Conservation (phyloP, 2,888 invertebrate genomes). For the Leucania comma region DNA sequence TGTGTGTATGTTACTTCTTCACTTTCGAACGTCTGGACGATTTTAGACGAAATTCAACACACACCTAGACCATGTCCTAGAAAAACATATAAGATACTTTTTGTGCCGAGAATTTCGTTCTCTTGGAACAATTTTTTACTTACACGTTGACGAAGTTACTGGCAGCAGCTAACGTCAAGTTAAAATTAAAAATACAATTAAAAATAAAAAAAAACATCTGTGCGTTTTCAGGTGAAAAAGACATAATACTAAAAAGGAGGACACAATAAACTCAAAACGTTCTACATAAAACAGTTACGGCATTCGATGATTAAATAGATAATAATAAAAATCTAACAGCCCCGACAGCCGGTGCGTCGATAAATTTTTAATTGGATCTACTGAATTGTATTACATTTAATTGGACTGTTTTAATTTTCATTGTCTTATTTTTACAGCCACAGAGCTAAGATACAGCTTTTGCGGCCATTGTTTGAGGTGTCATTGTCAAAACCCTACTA, state of each 20-base stretch:
- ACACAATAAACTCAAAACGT: conserved; percentile 60
- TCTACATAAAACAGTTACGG: conserved; percentile 73
- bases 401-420: conserved; percentile 69
- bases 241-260: conserved; percentile 25
- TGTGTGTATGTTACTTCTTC: no score
- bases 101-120: no score
- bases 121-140: no score
- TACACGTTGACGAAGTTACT: no score
- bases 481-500: no score
- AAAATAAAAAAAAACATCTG: background rate
- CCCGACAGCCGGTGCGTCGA: conserved; percentile 57
- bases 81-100: no score
- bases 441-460: background rate
- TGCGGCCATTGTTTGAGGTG: no score
- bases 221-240: background rate
- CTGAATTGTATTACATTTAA: conserved; percentile 70
- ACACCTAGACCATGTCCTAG: no score
- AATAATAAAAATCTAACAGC: conserved; percentile 73
- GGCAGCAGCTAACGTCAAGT: no score
- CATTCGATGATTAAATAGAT: conserved; percentile 77
- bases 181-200: background rate
- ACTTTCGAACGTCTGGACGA: no score
- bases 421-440: conserved; percentile 57
- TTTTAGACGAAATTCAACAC: no score
- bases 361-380: conserved; percentile 63